Evolutionary conservation across 2,113 vertebrate genomes (phyloP).

Genomic region (Grantiella picta): DNA sequence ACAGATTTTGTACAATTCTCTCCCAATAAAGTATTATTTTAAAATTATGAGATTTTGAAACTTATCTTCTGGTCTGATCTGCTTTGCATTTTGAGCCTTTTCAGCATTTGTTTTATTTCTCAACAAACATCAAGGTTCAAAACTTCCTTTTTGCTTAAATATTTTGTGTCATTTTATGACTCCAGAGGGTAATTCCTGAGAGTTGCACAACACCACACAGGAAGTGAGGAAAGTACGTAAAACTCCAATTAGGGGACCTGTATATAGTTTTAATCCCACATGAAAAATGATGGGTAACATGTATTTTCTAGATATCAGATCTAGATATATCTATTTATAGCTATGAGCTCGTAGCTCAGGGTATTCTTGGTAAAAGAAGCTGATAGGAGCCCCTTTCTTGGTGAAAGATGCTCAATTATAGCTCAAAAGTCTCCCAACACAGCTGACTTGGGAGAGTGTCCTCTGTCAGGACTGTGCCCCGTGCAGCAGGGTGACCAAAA

Average conservation of each 20-base stretch:
- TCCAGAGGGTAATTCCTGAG: not conserved
- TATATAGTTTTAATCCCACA: fast-evolving
- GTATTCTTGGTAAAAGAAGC: not conserved
- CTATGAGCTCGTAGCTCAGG: not conserved
- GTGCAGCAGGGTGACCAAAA: fast-evolving
- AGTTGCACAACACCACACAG: fast-evolving
- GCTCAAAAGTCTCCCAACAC: not conserved
- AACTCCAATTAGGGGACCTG: not conserved
- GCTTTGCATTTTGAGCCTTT: not conserved
- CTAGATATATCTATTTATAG: not conserved
- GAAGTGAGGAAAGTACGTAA: not conserved
- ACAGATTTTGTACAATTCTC: not conserved
- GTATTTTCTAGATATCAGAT: not conserved
- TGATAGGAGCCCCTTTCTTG: not conserved
- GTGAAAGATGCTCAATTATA: not conserved
- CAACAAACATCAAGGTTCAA: not conserved
- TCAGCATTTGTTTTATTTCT: not conserved
- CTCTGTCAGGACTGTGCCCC: fast-evolving
- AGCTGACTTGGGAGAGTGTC: not conserved
- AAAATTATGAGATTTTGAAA: not conserved
- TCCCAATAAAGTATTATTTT: not conserved
- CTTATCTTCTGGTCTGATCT: not conserved
- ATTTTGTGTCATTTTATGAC: not conserved
- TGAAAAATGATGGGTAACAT: fast-evolving
- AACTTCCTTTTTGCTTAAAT: not conserved